Percentiles rank a stretch among this genome's conserved stretches.
These are phyloP conservation scores for Poicephalus gulielmi DNA, from an alignment of 2,113 vertebrate species.

Conservation along the genomic window DNA sequence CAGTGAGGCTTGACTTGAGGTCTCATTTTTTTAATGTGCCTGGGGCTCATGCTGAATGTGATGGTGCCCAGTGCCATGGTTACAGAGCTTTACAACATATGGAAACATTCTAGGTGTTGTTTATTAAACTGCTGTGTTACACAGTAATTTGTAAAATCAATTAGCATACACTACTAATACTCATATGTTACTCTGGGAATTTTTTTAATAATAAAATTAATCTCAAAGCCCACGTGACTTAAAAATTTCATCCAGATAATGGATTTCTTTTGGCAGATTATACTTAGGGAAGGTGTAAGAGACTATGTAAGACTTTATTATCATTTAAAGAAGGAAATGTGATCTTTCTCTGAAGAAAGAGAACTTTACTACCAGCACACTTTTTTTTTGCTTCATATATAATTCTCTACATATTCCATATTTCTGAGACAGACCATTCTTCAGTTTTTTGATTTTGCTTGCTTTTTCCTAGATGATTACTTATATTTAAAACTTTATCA, in stretches of 20 bases:
- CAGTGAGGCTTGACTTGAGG: not conserved
- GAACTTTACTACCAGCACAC: not conserved
- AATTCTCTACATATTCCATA: not conserved
- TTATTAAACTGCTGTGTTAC: fast-evolving
- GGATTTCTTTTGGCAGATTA: not conserved
- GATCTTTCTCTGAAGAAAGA: not conserved
- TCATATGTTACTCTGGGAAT: not conserved
- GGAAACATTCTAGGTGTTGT: not conserved
- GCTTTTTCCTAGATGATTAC: not conserved
- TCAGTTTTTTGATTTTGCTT: not conserved
- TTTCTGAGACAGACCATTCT: not conserved
- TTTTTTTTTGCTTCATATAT: not conserved
- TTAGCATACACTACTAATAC: not conserved
- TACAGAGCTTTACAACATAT: not conserved
- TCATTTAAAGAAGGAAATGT: not conserved
- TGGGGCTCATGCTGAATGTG: not conserved
- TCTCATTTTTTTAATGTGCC: not conserved
- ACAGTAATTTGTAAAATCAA: not conserved
- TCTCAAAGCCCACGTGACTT: not conserved
- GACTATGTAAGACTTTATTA: not conserved
- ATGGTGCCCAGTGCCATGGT: too few relatives aligned
- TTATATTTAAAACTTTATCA: not conserved
- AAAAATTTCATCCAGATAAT: not conserved
- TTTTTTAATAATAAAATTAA: not conserved
- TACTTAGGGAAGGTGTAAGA: not conserved